Conservation (phyloP, 2,113 vertebrate genomes). For the Formicarius rufipectus region DNA sequence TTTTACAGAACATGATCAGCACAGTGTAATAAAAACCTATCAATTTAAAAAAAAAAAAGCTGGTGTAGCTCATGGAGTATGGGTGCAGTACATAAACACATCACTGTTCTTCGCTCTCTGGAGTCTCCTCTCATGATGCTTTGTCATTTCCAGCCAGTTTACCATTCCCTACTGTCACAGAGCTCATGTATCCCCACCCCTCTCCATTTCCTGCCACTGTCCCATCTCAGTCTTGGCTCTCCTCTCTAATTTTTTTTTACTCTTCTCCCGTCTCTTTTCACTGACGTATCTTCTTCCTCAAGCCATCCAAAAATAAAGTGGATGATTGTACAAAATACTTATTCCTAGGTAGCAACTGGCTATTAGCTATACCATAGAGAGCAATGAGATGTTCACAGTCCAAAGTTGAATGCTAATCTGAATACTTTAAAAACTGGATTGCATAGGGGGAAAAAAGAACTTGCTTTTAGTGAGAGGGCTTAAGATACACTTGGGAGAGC, state of each 20-base stretch:
- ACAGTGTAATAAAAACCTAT: not conserved
- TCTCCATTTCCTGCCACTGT: not conserved
- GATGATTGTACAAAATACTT: not conserved
- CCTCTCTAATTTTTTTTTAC: not conserved
- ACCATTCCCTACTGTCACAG: not conserved
- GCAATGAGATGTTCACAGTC: not conserved
- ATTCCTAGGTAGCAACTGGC: not conserved
- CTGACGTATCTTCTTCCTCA: not conserved
- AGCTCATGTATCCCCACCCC: not conserved
- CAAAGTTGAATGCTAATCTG: not conserved
- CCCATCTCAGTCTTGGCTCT: not conserved
- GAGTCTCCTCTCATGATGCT: not conserved
- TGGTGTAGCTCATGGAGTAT: not conserved
- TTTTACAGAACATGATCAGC: not conserved
- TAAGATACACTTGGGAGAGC: not conserved
- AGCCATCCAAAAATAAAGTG: not conserved
- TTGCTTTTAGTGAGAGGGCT: not conserved
- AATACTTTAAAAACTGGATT: not conserved
- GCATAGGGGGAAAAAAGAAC: not conserved
- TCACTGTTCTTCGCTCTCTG: not conserved
- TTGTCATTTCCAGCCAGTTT: not conserved
- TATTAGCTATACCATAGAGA: not conserved
- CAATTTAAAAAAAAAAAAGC: not conserved
- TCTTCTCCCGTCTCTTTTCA: not conserved
- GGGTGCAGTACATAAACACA: not conserved